Base-by-base conservation (phyloP, 2,888 invertebrate species). In the Periphyllus acericola region DNA sequence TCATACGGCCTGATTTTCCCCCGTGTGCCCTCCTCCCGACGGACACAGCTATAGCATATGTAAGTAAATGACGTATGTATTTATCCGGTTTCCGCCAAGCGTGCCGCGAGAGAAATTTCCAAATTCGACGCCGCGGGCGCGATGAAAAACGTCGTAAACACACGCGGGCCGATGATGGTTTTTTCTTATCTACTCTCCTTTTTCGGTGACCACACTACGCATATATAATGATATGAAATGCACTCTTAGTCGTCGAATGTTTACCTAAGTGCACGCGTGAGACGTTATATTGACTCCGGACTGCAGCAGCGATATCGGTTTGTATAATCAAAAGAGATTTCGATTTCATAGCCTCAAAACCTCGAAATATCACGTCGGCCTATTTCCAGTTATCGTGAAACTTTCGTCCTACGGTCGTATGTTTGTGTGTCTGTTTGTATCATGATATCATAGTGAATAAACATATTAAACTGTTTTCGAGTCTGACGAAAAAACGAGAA, bases 81-180 rank as follows among this genome's bases (percentile, higher is more conserved):
- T 29, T 3, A 34, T 75, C 83, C 83, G 83, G 83, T 83, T 75
- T 83, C 29, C 74, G 36, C 14, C 46, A 14, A 2, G 46, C 74
- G 60, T 19, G 21, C 36, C 29, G 11, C 1, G 83, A 84, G 75
- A 84, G 83, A 84, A 76, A 84, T 84, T 84, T 84, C 84, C 84
- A 25, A 84, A 84, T 84, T 84, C 66, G 84, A 8, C 66, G 32
- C 66, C 66, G 46, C 76, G 76, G 76, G 83, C 75, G 29, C 19
- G 55, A 75, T 75, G 83, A 83, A 83, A 75, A 83, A 25, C 83
- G 34, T 36, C 3, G 36, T 19, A 46, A 14, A n/a, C 11, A 9
- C 9, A 74, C 46, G 8, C 17, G 32, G 52, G 25, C 40, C 21
- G 55, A 19, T 46, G 76, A 29, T 11, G 52, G 11, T 46, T 74